Evolutionary conservation across 2,113 vertebrate genomes (phyloP).

Genomic region (Cyanoramphus novaezelandiae): DNA sequence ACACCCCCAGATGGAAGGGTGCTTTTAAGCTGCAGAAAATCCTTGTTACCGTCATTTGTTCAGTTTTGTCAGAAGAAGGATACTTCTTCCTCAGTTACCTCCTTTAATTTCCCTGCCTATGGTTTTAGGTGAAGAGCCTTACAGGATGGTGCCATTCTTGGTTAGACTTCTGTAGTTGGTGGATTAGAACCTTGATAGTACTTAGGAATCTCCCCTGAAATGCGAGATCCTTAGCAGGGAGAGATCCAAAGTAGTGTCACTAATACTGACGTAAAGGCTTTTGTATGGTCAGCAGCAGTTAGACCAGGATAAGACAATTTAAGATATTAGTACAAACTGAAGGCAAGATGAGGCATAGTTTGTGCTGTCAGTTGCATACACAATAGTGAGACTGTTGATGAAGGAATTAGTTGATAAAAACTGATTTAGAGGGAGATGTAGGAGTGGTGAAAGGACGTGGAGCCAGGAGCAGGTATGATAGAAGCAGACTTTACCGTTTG

Average conservation of each 20-base stretch:
- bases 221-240: background rate
- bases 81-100: background rate
- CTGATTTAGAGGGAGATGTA: background rate
- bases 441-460: background rate
- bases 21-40: background rate
- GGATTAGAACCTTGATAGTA: background rate
- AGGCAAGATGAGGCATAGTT: background rate
- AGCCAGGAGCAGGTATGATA: background rate
- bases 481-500: background rate
- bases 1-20: background rate
- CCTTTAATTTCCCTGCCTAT: background rate
- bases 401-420: background rate
- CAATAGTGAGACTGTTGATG: rapidly evolving
- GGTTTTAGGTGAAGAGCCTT: background rate
- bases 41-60: background rate
- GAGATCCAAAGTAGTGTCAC: background rate
- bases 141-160: background rate
- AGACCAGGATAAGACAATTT: background rate
- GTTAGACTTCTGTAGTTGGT: background rate
- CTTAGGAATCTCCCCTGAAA: background rate
- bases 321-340: background rate
- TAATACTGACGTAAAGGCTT: background rate
- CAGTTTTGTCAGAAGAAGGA: background rate
- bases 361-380: background rate
- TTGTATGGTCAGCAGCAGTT: background rate